Evolutionary conservation across 2,113 vertebrate genomes (phyloP).

Genomic region (Podarcis raffonei): DNA sequence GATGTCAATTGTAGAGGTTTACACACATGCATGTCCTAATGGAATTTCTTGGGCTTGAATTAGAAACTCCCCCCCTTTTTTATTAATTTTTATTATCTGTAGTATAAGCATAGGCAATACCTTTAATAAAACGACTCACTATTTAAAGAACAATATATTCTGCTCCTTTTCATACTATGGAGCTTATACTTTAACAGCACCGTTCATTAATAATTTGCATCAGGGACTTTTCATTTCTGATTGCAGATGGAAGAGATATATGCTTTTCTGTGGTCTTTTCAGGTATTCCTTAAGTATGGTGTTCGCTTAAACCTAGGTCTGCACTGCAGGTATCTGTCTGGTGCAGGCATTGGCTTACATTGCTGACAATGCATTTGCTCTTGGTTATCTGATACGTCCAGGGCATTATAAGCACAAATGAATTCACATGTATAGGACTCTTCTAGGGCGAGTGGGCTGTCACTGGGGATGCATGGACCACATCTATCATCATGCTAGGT

Average conservation of each 20-base stretch:
- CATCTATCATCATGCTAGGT: neutral
- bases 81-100: slow-evolving; percentile 11
- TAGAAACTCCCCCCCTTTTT: slow-evolving; percentile 36
- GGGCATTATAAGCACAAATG: neutral
- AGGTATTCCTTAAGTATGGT: slow-evolving; percentile 36
- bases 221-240: neutral
- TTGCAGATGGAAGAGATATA: neutral
- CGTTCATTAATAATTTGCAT: slow-evolving; percentile 19
- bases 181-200: slow-evolving; percentile 29
- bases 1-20: neutral
- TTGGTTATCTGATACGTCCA: neutral
- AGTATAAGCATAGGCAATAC: neutral
- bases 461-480: neutral
- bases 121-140: neutral
- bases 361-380: slow-evolving; percentile 15
- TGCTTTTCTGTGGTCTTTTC: slow-evolving; percentile 16
- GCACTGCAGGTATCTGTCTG: slow-evolving; percentile 25
- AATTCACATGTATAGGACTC: neutral
- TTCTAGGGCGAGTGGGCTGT: neutral
- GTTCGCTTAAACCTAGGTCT: slow-evolving; percentile 9
- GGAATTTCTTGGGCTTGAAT: slow-evolving; percentile 32
- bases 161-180: neutral
- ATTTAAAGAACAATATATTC: neutral
- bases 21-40: neutral
- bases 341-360: neutral